Conservation (phyloP, 2,797 vertebrate species). For the Prunella strophiata region DNA sequence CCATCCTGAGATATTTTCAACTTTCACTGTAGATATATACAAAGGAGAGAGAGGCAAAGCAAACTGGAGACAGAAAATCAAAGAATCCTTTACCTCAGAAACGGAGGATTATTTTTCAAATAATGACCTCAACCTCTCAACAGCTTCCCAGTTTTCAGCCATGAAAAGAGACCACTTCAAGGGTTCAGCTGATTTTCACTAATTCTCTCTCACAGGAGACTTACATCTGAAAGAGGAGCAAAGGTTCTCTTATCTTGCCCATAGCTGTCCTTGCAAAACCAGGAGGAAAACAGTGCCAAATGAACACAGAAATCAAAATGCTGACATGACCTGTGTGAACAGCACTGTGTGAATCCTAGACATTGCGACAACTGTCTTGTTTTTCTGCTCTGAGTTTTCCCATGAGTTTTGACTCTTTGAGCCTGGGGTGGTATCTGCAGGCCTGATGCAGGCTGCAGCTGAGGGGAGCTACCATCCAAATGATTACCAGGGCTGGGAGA, state of each 20-base stretch:
- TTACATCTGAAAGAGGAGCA: not conserved
- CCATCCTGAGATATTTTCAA: not conserved
- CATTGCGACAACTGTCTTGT: not conserved
- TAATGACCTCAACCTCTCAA: not conserved
- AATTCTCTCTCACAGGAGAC: not conserved
- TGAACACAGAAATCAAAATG: not conserved
- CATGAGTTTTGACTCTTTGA: not conserved
- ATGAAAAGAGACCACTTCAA: not conserved
- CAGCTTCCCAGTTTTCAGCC: not conserved
- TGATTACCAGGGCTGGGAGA: not conserved
- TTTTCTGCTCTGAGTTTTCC: not conserved
- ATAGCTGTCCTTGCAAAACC: not conserved
- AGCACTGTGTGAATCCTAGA: not conserved
- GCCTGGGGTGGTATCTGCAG: not conserved
- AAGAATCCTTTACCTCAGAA: not conserved
- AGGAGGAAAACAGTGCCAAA: not conserved
- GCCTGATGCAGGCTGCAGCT: not conserved
- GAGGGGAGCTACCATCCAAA: not conserved
- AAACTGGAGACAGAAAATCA: conserved; percentile 16
- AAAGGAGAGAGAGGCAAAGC: not conserved
- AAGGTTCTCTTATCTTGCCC: not conserved
- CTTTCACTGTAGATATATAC: not conserved
- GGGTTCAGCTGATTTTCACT: not conserved
- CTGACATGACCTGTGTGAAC: not conserved
- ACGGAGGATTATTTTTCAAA: not conserved